Conservation (phyloP, 1,140 invertebrate species). For the Rhyzopertha dominica region DNA sequence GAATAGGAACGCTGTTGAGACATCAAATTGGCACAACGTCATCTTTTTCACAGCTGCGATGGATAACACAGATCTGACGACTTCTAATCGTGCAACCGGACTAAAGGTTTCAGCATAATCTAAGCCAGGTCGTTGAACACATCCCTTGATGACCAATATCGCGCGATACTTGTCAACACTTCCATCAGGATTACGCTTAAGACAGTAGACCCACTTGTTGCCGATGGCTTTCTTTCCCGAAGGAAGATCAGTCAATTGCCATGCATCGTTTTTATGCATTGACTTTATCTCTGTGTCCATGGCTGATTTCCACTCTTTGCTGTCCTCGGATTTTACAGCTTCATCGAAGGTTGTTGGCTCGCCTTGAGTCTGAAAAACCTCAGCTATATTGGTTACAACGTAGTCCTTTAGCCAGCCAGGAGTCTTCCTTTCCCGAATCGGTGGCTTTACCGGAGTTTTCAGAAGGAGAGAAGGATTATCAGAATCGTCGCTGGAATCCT, state of each 20-base stretch:
- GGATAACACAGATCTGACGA: slow-evolving; percentile 43
- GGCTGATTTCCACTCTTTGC: slow-evolving; percentile 16
- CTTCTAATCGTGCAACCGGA: slow-evolving; percentile 38
- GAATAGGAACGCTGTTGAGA: slow-evolving; percentile 46
- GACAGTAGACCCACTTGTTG: slow-evolving; percentile 24
- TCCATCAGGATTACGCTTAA: slow-evolving; percentile 15
- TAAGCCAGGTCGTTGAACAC: slow-evolving; percentile 30
- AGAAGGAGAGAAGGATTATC: no score
- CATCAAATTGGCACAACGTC: slow-evolving; percentile 42
- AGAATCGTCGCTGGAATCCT: no score
- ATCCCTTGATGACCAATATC: no score
- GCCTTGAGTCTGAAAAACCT: no score
- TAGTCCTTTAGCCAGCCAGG: no score
- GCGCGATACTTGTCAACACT: no score
- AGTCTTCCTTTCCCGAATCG: no score
- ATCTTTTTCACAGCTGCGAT: slow-evolving; percentile 38
- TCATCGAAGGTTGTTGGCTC: no score
- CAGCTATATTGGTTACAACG: no score
- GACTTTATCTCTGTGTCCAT: slow-evolving; percentile 21
- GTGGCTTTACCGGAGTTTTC: no score
- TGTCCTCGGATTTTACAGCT: slow-evolving; percentile 10
- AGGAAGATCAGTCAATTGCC: slow-evolving; percentile 20
- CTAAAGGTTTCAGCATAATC: slow-evolving; percentile 47
- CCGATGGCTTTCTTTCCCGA: slow-evolving; percentile 15
- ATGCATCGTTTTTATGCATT: slow-evolving; percentile 18